phyloP scores from a whole-genome alignment of 2,797 vertebrate genomes.

The Gymnopithys bicolor region DNA sequence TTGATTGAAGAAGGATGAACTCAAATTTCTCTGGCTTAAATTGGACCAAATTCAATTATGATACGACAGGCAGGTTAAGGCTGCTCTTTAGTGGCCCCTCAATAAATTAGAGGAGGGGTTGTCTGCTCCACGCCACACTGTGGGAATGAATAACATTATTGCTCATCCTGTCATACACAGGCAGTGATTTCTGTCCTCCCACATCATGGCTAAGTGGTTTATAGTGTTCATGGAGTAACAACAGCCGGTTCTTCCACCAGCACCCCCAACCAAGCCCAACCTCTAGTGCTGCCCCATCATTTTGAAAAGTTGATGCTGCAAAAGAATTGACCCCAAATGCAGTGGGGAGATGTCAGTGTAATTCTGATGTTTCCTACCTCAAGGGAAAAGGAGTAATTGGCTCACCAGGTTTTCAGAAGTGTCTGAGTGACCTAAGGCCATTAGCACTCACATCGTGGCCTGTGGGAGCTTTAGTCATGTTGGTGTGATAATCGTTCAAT shows the following conservation, averaged over 20 bases:
- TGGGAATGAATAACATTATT: conserved; percentile 38
- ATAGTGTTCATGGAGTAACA: not conserved
- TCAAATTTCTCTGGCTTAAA: conserved; percentile 72
- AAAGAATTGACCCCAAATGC: not conserved
- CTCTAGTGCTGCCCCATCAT: not conserved
- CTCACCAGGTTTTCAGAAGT: not conserved
- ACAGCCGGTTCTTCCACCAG: not conserved
- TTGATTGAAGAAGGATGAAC: conserved; percentile 79
- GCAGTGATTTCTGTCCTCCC: conserved; percentile 12
- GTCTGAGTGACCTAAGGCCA: not conserved
- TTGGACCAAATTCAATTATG: conserved; percentile 77
- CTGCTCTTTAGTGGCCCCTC: conserved; percentile 68
- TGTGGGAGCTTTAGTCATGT: not conserved
- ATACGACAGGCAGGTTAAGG: conserved; percentile 69
- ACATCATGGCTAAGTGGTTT: not conserved
- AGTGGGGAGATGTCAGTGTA: not conserved
- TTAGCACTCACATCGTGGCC: rapidly evolving
- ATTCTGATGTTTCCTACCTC: not conserved
- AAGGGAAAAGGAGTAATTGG: not conserved
- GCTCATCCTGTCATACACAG: not conserved
- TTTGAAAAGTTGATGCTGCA: not conserved
- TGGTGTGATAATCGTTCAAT: not conserved
- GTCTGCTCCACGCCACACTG: conserved; percentile 33
- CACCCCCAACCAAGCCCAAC: not conserved
- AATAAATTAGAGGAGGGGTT: conserved; percentile 68